These are phyloP conservation scores for Antedon mediterranea DNA, from an alignment of 53 echinoderm and acorn worm genomes.

Conservation along the genomic window DNA sequence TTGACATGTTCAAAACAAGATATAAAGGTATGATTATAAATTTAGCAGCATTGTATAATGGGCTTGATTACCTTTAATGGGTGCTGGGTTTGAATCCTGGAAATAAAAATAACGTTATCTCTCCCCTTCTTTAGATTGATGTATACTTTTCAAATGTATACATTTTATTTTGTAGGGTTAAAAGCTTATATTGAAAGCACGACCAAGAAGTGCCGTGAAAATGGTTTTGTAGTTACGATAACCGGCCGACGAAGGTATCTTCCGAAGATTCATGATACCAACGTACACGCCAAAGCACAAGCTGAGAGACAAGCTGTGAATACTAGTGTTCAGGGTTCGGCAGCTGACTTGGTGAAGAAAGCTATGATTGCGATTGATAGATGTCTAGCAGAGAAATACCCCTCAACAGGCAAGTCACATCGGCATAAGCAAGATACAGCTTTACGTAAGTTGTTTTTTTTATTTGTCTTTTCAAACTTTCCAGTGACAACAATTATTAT, in stretches of 20 bases:
- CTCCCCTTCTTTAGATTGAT: too few relatives aligned
- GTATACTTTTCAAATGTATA: too few relatives aligned
- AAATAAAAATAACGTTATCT: too few relatives aligned
- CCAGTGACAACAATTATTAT: too few relatives aligned
- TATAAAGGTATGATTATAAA: slow-evolving; percentile 51
- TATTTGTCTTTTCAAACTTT: neutral
- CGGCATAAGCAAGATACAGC: slow-evolving; percentile 35
- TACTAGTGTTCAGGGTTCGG: slow-evolving; percentile 95
- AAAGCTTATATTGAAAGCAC: slow-evolving; percentile 58
- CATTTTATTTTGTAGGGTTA: slow-evolving; percentile 35
- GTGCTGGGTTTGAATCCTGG: too few relatives aligned
- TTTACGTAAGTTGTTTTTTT: slow-evolving; percentile 19
- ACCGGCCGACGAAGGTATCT: slow-evolving; percentile 63
- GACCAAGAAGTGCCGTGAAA: slow-evolving; percentile 41
- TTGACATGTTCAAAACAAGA: slow-evolving; percentile 82
- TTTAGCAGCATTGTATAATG: too few relatives aligned
- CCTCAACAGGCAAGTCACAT: slow-evolving; percentile 48
- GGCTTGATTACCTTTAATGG: too few relatives aligned
- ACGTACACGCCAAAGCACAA: slow-evolving; percentile 16
- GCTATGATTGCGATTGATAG: slow-evolving; percentile 84
- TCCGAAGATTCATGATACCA: slow-evolving; percentile 63
- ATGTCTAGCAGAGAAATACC: slow-evolving; percentile 47
- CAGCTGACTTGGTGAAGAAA: slow-evolving; percentile 85
- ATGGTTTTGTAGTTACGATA: slow-evolving; percentile 72
- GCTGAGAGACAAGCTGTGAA: slow-evolving; percentile 96